Evolutionary conservation across 2,113 vertebrate species (phyloP), one percentile per base, ranked within the genome.

Genomic region (Rana temporaria): DNA sequence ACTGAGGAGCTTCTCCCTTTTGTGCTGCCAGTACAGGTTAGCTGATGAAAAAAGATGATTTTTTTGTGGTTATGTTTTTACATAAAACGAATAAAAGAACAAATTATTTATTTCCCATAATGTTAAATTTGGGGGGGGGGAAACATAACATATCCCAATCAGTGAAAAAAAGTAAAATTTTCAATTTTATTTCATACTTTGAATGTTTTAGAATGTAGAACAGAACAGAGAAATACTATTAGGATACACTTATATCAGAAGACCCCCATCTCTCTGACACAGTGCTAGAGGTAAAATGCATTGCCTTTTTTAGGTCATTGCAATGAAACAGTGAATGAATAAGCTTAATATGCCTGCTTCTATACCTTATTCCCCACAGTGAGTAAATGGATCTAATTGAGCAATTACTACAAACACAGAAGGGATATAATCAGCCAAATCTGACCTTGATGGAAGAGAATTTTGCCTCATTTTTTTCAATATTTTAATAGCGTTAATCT

Each of bases 221-320:
- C 42, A 82, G 62, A 67, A 67, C 30, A 30, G 75, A 75, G 60
- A 71, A 75, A 30, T 74, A 56, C 62, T 67, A 57, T 52, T 18
- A 82, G 42, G 71, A 57, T 75, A n/a, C 63, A 75, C 71, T 75
- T 68, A 66, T 64, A n/a, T n/a, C n/a, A n/a, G n/a, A 32, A 34
- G 30, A 82, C 48, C 69, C 57, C 7, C 66, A 60, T 63, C 26
- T 72, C 59, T 72, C 70, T 72, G 38, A 20, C 22, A 63, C 24
- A 59, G 56, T 18, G 18, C 62, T 74, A 2, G 30, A 66, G 71
- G 48, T 82, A 48, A 75, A 30, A 82, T 48, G n/a, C 52, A 82
- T 32, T 67, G 70, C 62, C 57, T 82, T 75, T 82, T 82, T 63
- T 82, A 82, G 70, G 81, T 82, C 81, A 75, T 55, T 75, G 52